phyloP scores from a whole-genome alignment of 2,797 vertebrate species.

The Xerus rutilus region DNA sequence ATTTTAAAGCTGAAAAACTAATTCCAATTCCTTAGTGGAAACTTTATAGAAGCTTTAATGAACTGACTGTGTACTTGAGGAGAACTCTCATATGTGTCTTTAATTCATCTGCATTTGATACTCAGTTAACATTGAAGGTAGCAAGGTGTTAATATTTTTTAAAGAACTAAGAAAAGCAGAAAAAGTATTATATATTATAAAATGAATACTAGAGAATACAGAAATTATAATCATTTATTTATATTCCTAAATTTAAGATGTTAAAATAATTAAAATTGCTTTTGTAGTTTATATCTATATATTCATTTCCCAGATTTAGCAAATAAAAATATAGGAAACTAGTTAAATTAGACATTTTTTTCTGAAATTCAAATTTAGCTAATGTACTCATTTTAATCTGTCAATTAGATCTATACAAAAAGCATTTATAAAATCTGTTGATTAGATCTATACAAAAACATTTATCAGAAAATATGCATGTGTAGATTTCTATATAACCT shows the following conservation, averaged over 20 bases:
- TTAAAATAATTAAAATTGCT: neutral
- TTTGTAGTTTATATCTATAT: neutral
- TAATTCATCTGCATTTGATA: neutral
- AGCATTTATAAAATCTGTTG: neutral
- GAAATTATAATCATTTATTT: neutral
- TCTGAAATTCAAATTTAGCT: constrained; percentile 11
- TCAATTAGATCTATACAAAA: constrained; percentile 14
- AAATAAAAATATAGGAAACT: neutral
- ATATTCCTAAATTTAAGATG: neutral
- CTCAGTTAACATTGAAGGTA: neutral
- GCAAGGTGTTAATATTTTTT: neutral
- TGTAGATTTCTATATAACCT: constrained; percentile 52
- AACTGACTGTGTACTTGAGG: neutral
- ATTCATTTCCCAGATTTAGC: neutral
- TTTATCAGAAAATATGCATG: constrained; percentile 60
- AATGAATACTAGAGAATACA: neutral
- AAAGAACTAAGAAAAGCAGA: neutral
- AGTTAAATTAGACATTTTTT: neutral
- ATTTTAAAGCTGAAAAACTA: constrained; percentile 9
- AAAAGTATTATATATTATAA: neutral
- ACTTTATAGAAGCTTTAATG: neutral
- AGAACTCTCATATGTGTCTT: neutral
- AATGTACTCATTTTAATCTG: constrained; percentile 22
- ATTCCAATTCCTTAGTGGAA: neutral
- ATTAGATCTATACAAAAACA: constrained; percentile 39